Conservation (phyloP, 1,140 invertebrate genomes). For the Ptiloglossa arizonensis region DNA sequence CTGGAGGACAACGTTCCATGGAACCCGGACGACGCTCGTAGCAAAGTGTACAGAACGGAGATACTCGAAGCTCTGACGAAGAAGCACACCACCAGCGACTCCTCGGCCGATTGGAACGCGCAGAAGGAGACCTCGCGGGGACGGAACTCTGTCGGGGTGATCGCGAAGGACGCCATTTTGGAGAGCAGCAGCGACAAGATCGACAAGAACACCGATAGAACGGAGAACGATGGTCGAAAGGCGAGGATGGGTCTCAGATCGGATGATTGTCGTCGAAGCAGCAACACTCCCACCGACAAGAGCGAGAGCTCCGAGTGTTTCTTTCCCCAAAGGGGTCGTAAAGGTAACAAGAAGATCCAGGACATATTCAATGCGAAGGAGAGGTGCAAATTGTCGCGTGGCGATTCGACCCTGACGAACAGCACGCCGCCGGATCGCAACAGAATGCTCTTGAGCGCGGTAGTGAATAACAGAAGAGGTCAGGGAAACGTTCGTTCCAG, state of each 20-base stretch:
- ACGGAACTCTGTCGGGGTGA: slow-evolving; percentile 52
- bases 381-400: slow-evolving; percentile 62
- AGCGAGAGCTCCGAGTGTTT: slow-evolving; percentile 80
- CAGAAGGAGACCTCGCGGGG: slow-evolving; percentile 51
- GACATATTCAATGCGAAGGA: slow-evolving; percentile 69
- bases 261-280: slow-evolving; percentile 70
- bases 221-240: slow-evolving; percentile 77
- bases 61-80: slow-evolving; percentile 75
- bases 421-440: slow-evolving; percentile 69
- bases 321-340: slow-evolving; percentile 70
- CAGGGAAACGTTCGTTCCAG: slow-evolving; percentile 55
- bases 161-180: slow-evolving; percentile 55
- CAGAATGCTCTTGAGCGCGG: slow-evolving; percentile 66
- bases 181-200: slow-evolving; percentile 78
- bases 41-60: slow-evolving; percentile 76
- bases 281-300: slow-evolving; percentile 69
- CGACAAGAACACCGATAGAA: slow-evolving; percentile 75
- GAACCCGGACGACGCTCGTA: slow-evolving; percentile 78
- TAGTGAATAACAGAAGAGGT: slow-evolving; percentile 61
- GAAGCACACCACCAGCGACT: slow-evolving; percentile 75
- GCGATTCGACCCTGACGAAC: slow-evolving; percentile 66
- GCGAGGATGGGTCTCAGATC: slow-evolving; percentile 76
- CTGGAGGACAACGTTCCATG: slow-evolving; percentile 77
- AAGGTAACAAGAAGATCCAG: slow-evolving; percentile 65
- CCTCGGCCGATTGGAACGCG: slow-evolving; percentile 77